A percentile compares a stretch with the other conserved stretches of the same genome.
These are phyloP conservation scores for Sphaerophoria taeniata DNA, from an alignment of 2,888 invertebrate species.

Conservation along the genomic window DNA sequence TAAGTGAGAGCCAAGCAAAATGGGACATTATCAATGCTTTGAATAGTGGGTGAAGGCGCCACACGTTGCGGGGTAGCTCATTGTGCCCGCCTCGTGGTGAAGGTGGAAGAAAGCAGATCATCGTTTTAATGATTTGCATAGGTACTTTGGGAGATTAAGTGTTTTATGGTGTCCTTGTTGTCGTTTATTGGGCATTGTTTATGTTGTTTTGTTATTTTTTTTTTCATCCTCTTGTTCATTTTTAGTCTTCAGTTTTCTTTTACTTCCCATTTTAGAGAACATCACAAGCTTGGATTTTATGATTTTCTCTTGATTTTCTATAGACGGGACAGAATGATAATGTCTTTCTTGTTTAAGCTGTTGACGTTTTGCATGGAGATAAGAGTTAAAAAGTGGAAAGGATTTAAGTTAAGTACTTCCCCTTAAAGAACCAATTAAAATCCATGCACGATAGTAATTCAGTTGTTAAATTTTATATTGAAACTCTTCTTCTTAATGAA, in stretches of 20 bases:
- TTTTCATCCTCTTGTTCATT: constrained; percentile 15
- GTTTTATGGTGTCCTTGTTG: constrained; percentile 73
- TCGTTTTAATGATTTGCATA: constrained; percentile 74
- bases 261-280: constrained; percentile 37
- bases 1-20: constrained; percentile 27
- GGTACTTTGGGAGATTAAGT: constrained; percentile 73
- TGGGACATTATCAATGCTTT: constrained; percentile 50
- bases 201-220: constrained; percentile 32
- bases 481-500: no score
- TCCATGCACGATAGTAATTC: no score
- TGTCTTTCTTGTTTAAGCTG: constrained; percentile 51
- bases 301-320: constrained; percentile 50
- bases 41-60: neutral
- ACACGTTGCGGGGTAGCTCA: neutral
- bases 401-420: neutral
- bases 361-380: constrained; percentile 50
- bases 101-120: constrained; percentile 57
- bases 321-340: constrained; percentile 31
- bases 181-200: constrained; percentile 72
- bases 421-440: no score
- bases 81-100: neutral
- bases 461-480: no score
- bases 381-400: constrained; percentile 29
- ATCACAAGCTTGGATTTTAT: constrained; percentile 44
- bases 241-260: neutral